These are phyloP conservation scores for Phasia obesa DNA, from an alignment of 2,888 invertebrate species.

Conservation along the genomic window DNA sequence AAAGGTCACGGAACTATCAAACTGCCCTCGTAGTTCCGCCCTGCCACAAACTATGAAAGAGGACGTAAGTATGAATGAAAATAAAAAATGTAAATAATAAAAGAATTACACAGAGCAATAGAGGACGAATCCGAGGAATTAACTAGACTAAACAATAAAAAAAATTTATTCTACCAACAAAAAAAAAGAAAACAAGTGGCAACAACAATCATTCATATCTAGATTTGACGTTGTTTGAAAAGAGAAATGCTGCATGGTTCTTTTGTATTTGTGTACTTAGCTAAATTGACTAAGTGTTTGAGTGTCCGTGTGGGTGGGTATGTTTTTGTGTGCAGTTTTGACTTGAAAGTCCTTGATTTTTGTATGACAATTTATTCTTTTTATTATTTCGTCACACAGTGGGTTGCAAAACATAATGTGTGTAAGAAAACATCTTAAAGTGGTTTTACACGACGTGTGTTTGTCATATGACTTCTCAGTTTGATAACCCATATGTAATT, in stretches of 20 bases:
- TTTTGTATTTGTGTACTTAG: constrained; percentile 29
- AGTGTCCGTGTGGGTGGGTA: constrained; percentile 17
- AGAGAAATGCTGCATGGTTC: not conserved
- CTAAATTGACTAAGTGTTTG: constrained; percentile 42
- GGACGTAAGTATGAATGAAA: not conserved
- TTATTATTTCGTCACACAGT: constrained; percentile 15
- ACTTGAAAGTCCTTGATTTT: constrained; percentile 64
- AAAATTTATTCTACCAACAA: constrained; percentile 2
- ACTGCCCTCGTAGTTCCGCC: not conserved
- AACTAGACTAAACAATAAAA: constrained; percentile 40
- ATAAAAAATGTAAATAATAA: constrained; percentile 7
- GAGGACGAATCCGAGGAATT: constrained; percentile 11
- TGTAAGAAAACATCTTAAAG: no score
- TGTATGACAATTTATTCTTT: constrained; percentile 36
- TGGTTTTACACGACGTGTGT: no score
- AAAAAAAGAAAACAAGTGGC: constrained; percentile 8
- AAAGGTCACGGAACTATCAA: no score
- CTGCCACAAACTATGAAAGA: constrained; percentile 7
- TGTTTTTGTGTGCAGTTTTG: constrained; percentile 53
- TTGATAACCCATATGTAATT: no score
- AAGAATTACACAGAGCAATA: constrained; percentile 12
- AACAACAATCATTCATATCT: constrained; percentile 10
- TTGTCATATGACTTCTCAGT: no score
- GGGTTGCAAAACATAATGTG: no score
- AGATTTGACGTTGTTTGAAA: not conserved